Conservation (phyloP, 1,140 invertebrate species). For the Andrena cerasifolii region DNA sequence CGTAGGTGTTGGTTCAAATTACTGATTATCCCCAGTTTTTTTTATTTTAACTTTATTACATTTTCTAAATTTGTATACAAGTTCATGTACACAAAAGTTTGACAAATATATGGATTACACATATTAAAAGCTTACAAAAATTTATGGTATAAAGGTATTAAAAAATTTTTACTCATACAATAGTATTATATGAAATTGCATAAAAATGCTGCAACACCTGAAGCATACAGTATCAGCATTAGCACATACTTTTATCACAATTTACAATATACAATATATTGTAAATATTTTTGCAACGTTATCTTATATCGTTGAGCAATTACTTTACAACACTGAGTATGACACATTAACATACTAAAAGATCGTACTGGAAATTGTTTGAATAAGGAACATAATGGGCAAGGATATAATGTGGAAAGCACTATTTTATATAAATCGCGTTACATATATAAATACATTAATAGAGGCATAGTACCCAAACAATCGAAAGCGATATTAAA, state of each 20-base stretch:
- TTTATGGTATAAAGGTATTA: slow-evolving; percentile 45
- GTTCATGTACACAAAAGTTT: slow-evolving; percentile 49
- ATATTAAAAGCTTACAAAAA: slow-evolving; percentile 40
- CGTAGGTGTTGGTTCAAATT: slow-evolving; percentile 12
- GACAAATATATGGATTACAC: slow-evolving; percentile 47
- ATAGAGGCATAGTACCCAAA: slow-evolving; percentile 42
- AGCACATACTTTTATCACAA: slow-evolving; percentile 63
- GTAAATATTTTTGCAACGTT: slow-evolving; percentile 42
- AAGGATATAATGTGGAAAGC: background rate
- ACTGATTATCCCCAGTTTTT: background rate
- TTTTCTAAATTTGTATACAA: slow-evolving; percentile 54
- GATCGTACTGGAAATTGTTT: slow-evolving; percentile 20
- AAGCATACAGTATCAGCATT: slow-evolving; percentile 37
- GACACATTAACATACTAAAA: slow-evolving; percentile 27
- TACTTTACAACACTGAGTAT: slow-evolving; percentile 40
- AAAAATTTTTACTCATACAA: slow-evolving; percentile 49
- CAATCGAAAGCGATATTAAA: slow-evolving; percentile 21
- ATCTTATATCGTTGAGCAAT: slow-evolving; percentile 61
- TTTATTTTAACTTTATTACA: slow-evolving; percentile 47
- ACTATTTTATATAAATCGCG: slow-evolving; percentile 1
- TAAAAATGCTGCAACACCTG: slow-evolving; percentile 36
- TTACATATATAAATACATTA: slow-evolving; percentile 16
- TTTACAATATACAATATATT: slow-evolving; percentile 58
- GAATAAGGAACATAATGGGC: slow-evolving; percentile 25
- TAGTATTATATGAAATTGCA: slow-evolving; percentile 30